Base-by-base conservation (phyloP, 1,140 invertebrate genomes). In the Pemphigus obesinymphae region DNA sequence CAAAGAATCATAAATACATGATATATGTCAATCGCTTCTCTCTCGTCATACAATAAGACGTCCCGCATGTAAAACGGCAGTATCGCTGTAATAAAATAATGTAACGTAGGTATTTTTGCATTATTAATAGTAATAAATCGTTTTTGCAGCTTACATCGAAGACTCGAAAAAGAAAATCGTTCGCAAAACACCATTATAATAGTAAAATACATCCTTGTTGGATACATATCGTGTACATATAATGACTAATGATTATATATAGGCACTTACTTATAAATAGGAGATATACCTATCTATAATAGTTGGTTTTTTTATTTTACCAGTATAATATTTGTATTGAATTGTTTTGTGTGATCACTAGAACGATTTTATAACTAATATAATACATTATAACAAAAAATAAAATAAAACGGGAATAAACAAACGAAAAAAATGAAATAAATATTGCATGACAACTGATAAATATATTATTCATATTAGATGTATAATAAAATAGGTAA, bases 181-280 rank as follows among this genome's bases (percentile, higher is more conserved):
- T 99, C 97, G 87, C 96, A 98, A 86, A 98, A 97, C 88, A 98
- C 97, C 91, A 96, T 97, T 85, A 91, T 92, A 82, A 98, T 89
- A 85, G 98, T 97, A 87, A 97, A 97, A 85, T 94, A 95, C 23
- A 97, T 92, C 3, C 94, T 91, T 85, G 92, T 93, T 0, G 96
- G 96, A 86, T 96, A 97, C 37, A 61, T 80, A 1, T 48, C 20
- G 26, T 48, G 26, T n/a, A n/a, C n/a, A 15, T 37, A 15, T 45
- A 45, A 45, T 13, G 13, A 29, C 13, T 2, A 6, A 61, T n/a
- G 3, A 61, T 29, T 29, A 61, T 8, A 5, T 40, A n/a, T n/a
- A n/a, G n/a, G n/a, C 37, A 40, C 4, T 40, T 5, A 40, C 3
- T 40, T 40, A 8, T 40, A 40, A 40, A 40, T 40, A 40, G n/a